phyloP scores from a whole-genome alignment of 2,888 invertebrate genomes.

The Eledone cirrhosa region DNA sequence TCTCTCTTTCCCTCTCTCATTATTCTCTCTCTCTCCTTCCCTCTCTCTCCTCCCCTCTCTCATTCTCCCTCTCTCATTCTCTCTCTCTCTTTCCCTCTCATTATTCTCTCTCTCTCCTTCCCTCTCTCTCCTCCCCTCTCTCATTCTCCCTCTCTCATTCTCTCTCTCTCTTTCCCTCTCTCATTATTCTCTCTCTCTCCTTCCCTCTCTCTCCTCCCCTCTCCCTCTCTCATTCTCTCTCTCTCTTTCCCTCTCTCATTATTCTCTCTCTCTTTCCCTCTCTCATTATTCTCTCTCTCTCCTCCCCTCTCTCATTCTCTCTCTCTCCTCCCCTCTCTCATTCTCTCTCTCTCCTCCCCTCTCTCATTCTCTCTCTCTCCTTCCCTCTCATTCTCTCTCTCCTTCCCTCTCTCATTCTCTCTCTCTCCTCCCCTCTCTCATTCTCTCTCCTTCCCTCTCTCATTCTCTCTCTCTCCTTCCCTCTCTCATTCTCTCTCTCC shows the following conservation, averaged over 20 bases:
- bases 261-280: too few species aligned
- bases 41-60: neutral
- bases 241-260: too few species aligned
- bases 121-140: neutral
- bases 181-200: neutral
- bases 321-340: neutral
- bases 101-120: neutral
- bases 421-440: too few species aligned
- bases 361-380: too few species aligned
- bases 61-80: neutral
- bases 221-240: too few species aligned
- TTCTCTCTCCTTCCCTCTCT: neutral
- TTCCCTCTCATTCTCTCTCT: too few species aligned
- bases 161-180: neutral
- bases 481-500: neutral
- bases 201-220: neutral
- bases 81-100: neutral
- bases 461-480: neutral
- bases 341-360: neutral
- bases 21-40: neutral
- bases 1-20: neutral
- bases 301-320: neutral
- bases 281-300: too few species aligned
- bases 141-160: neutral
- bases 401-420: too few species aligned